Conservation (phyloP, 2,888 invertebrate species). For the Drosophila emarginata region DNA sequence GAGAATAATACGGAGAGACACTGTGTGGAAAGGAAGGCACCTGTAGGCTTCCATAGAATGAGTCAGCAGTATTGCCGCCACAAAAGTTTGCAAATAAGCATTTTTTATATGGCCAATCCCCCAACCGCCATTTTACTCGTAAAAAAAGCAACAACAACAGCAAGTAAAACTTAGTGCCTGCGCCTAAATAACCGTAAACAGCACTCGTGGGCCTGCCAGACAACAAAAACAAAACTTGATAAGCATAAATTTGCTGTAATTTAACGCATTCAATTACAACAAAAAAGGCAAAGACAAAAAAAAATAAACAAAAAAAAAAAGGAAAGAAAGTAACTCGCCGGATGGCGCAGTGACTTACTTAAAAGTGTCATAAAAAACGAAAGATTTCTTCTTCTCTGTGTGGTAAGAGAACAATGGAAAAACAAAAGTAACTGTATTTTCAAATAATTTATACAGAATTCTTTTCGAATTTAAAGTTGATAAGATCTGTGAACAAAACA, state of each 20-base stretch:
- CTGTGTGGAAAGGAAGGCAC: slow-evolving; percentile 36
- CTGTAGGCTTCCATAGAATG: slow-evolving; percentile 60
- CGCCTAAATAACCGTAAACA: slow-evolving; percentile 73
- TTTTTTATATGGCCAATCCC: slow-evolving; percentile 67
- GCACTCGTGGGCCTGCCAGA: slow-evolving; percentile 60
- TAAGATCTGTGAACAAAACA: not conserved
- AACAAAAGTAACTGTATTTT: not conserved
- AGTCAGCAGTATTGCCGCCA: slow-evolving; percentile 63
- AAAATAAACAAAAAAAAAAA: slow-evolving; percentile 7
- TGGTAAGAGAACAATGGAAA: not conserved
- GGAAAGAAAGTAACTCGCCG: slow-evolving; percentile 35
- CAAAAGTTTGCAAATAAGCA: slow-evolving; percentile 74
- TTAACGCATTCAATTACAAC: slow-evolving; percentile 74
- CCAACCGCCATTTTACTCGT: slow-evolving; percentile 45
- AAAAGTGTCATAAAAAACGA: slow-evolving; percentile 69
- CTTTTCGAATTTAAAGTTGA: not conserved
- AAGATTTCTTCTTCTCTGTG: slow-evolving; percentile 33
- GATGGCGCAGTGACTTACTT: slow-evolving; percentile 68
- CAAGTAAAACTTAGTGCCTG: slow-evolving; percentile 61
- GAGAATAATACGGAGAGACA: not conserved
- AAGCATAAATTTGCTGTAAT: slow-evolving; percentile 72
- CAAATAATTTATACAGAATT: not conserved
- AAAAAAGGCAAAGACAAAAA: slow-evolving; percentile 10
- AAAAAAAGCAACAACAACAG: slow-evolving; percentile 46
- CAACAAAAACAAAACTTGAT: slow-evolving; percentile 63